Percentiles rank a stretch among this genome's conserved stretches.
phyloP scores from a whole-genome alignment of 2,797 vertebrate species.

The Bufotes viridis region DNA sequence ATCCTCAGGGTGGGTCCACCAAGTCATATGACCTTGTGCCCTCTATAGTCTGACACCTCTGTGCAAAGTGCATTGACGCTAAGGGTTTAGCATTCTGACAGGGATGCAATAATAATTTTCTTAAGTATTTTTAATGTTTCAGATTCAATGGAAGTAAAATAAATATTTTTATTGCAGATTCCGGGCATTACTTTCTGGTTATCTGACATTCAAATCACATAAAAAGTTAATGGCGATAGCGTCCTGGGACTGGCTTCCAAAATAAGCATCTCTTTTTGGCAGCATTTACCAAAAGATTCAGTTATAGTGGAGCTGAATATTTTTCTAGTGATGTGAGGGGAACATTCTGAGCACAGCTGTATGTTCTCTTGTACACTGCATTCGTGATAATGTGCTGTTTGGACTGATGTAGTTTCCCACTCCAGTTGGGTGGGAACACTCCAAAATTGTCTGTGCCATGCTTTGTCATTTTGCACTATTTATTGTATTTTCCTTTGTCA shows the following conservation, averaged over 20 bases:
- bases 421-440: too few relatives aligned
- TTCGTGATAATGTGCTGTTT: not conserved
- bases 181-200: not conserved
- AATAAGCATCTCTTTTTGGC: slow-evolving; percentile 7
- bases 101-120: not conserved
- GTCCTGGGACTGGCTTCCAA: not conserved
- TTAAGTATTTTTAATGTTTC: not conserved
- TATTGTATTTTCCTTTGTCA: too few relatives aligned
- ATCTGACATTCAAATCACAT: not conserved
- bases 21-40: not conserved
- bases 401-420: too few relatives aligned
- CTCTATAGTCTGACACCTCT: not conserved
- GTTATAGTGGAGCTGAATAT: not conserved
- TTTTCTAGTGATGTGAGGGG: not conserved
- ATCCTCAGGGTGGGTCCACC: too few relatives aligned
- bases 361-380: not conserved
- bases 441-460: too few relatives aligned
- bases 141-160: not conserved
- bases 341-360: not conserved
- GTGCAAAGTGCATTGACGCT: not conserved
- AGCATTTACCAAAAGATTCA: not conserved
- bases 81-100: too few relatives aligned
- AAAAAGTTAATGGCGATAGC: not conserved
- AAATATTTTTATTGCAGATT: slow-evolving; percentile 1
- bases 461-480: too few relatives aligned